phyloP scores from a whole-genome alignment of 30 jellyfish, hydroid and myxozoan species.

The Cassiopea andromeda region DNA sequence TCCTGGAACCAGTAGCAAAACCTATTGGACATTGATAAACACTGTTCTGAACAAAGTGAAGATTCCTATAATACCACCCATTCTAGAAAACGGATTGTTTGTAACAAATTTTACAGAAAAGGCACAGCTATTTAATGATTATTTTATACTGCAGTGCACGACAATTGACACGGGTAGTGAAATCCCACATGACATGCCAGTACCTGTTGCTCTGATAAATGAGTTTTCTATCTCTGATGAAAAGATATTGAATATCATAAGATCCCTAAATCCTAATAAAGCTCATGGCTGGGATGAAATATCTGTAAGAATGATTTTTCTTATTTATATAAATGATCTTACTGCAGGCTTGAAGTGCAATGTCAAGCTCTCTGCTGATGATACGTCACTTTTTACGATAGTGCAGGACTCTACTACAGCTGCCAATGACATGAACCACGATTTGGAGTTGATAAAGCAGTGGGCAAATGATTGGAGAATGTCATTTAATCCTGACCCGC shows the following conservation, averaged over 20 bases:
- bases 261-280: not conserved
- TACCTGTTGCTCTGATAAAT: constrained; percentile 37
- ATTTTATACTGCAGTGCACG: constrained; percentile 71
- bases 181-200: constrained; percentile 51
- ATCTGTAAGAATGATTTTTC: constrained; percentile 54
- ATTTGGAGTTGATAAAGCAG: constrained; percentile 50
- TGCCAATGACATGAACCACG: constrained; percentile 73
- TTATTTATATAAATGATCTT: constrained; percentile 40
- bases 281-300: constrained; percentile 80
- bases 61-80: constrained; percentile 75
- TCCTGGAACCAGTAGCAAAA: constrained; percentile 68
- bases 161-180: constrained; percentile 73
- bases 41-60: constrained; percentile 64
- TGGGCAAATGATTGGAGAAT: constrained; percentile 76
- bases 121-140: constrained; percentile 68
- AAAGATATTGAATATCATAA: constrained; percentile 52
- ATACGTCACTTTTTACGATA: constrained; percentile 42
- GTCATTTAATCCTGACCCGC: constrained; percentile 74
- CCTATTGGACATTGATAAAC: constrained; percentile 75
- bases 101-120: constrained; percentile 74
- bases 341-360: constrained; percentile 38
- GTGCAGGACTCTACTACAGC: constrained; percentile 66
- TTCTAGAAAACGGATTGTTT: constrained; percentile 61
- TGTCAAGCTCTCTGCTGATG: constrained; percentile 49
- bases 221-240: constrained; percentile 58